Percentiles rank a stretch among this genome's conserved stretches.
phyloP scores from a whole-genome alignment of 2,888 invertebrate genomes.

The Cremastinae sp. region DNA sequence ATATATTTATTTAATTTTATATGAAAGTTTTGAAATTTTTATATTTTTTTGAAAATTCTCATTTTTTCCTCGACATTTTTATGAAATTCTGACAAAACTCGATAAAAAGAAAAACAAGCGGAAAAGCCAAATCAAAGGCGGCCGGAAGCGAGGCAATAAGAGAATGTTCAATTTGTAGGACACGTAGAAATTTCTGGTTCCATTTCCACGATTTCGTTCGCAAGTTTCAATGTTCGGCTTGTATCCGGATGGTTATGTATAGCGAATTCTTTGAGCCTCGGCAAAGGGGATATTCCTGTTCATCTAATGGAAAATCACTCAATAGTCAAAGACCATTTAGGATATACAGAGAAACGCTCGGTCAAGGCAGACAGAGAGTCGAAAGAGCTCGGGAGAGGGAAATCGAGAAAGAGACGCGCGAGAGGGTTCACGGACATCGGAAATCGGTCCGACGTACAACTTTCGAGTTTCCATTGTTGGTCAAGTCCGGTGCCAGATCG shows the following conservation, averaged over 20 bases:
- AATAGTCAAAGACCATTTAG: constrained; percentile 6
- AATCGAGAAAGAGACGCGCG: background rate
- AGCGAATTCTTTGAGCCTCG: background rate
- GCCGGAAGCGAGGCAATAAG: too few species aligned
- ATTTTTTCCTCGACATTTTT: too few species aligned
- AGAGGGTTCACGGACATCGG: constrained; percentile 36
- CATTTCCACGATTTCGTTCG: constrained; percentile 15
- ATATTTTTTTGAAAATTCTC: constrained; percentile 10
- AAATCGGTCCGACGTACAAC: constrained; percentile 49
- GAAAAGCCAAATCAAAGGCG: too few species aligned
- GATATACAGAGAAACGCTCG: constrained; percentile 12
- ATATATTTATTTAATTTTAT: too few species aligned
- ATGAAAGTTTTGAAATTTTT: too few species aligned
- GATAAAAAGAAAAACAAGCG: too few species aligned
- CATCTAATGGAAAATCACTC: constrained; percentile 25
- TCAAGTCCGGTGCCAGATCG: constrained; percentile 42
- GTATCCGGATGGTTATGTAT: constrained; percentile 3
- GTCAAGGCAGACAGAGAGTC: background rate
- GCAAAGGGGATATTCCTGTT: constrained; percentile 7
- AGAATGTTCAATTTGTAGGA: background rate
- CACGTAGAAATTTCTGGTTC: constrained; percentile 2
- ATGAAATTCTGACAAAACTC: too few species aligned
- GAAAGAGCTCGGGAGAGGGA: background rate
- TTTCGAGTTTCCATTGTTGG: constrained; percentile 53
- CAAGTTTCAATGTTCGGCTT: background rate